Evolutionary conservation across 2,888 invertebrate genomes (phyloP).

Genomic region (Hedya salicella): DNA sequence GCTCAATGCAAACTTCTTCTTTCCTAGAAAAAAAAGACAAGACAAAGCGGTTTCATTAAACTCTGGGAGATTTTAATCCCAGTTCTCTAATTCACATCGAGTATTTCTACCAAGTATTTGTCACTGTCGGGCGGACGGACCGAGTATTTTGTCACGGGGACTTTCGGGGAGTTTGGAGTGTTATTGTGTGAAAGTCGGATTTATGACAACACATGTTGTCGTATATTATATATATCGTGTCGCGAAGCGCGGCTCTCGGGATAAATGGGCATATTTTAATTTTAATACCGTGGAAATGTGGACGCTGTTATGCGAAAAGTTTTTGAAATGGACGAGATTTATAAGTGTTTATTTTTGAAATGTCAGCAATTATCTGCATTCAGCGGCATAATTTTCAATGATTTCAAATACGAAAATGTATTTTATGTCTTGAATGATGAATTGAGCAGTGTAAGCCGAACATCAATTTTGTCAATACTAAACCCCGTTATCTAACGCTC

Average conservation of each 20-base stretch:
- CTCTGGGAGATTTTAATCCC: conserved; percentile 30
- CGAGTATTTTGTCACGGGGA: conserved; percentile 38
- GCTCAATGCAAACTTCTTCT: conserved; percentile 25
- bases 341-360: conserved; percentile 10
- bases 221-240: conserved; percentile 16
- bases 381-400: neutral
- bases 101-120: conserved; percentile 33
- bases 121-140: conserved; percentile 17
- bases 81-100: conserved; percentile 11
- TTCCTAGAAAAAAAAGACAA: conserved; percentile 24
- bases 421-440: too few species aligned
- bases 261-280: conserved; percentile 36
- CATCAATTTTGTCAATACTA: too few species aligned
- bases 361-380: neutral
- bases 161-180: conserved; percentile 16
- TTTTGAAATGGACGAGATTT: conserved; percentile 16
- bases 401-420: neutral
- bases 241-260: neutral
- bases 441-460: too few species aligned
- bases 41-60: conserved; percentile 33
- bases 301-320: conserved; percentile 3
- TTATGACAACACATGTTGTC: conserved; percentile 34
- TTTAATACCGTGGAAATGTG: conserved; percentile 33
- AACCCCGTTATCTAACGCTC: too few species aligned
- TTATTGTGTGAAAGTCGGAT: conserved; percentile 14